phyloP scores from a whole-genome alignment of 2,113 vertebrate genomes.

The Aspiorhynchus laticeps region DNA sequence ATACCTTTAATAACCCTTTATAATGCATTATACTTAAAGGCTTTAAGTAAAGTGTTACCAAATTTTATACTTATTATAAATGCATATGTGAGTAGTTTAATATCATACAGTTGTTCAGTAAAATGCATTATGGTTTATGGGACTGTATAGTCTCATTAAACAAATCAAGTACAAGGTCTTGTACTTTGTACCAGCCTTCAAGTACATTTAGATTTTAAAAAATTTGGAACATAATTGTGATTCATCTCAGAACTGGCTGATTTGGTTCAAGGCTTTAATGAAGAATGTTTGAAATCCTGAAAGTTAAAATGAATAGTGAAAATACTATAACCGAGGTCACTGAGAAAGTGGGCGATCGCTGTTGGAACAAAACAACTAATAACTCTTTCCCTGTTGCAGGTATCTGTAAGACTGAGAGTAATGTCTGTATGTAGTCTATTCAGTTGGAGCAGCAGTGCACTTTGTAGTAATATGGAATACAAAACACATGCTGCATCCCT shows the following conservation, averaged over 20 bases:
- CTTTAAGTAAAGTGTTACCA: no score
- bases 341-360: neutral
- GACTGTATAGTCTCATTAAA: no score
- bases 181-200: neutral
- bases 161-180: no score
- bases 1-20: no score
- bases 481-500: slow-evolving; percentile 14
- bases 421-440: neutral
- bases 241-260: neutral
- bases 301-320: neutral
- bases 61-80: no score
- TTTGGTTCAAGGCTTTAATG: neutral
- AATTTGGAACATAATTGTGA: neutral
- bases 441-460: neutral
- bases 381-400: neutral
- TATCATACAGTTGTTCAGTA: neutral
- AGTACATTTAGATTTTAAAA: neutral
- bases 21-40: no score
- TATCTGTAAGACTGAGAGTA: neutral
- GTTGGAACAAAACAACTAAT: neutral
- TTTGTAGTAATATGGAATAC: neutral
- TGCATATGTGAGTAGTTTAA: neutral
- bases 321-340: neutral
- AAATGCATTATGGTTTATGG: neutral
- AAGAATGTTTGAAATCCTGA: neutral